phyloP scores from a whole-genome alignment of 2,888 invertebrate genomes.

The Drosophila flavopinicola region DNA sequence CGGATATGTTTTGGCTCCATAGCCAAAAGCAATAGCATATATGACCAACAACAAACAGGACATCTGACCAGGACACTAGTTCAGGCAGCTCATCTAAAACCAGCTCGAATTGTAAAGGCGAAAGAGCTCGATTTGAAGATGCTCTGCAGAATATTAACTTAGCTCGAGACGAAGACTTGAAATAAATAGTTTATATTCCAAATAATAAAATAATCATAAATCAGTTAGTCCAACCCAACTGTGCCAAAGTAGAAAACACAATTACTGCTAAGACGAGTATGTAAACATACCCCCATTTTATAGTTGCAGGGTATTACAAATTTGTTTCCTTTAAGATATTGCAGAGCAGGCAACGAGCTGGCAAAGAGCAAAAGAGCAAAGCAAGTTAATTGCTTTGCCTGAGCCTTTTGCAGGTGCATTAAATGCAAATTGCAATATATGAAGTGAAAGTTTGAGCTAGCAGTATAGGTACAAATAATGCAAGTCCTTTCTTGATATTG shows the following conservation, averaged over 20 bases:
- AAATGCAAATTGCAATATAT: slow-evolving; percentile 31
- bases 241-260: too few species aligned
- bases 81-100: background rate
- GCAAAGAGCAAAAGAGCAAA: slow-evolving; percentile 23
- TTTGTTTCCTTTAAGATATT: slow-evolving; percentile 17
- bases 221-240: too few species aligned
- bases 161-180: too few species aligned
- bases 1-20: slow-evolving; percentile 10
- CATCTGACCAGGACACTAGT: background rate
- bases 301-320: background rate
- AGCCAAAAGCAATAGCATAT: slow-evolving; percentile 13
- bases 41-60: slow-evolving; percentile 1
- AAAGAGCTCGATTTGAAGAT: background rate
- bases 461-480: slow-evolving; percentile 10
- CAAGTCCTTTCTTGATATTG: slow-evolving; percentile 2
- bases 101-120: background rate
- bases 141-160: background rate
- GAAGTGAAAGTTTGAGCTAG: slow-evolving; percentile 7
- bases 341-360: background rate
- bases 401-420: slow-evolving; percentile 9
- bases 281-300: background rate
- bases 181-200: too few species aligned
- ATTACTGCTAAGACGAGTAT: too few species aligned
- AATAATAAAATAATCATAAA: too few species aligned
- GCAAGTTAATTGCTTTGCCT: slow-evolving; percentile 33